Evolutionary conservation across 2,888 invertebrate species (phyloP), one percentile per base, ranked within the genome.

Genomic region (Tricholauxania praeusta): DNA sequence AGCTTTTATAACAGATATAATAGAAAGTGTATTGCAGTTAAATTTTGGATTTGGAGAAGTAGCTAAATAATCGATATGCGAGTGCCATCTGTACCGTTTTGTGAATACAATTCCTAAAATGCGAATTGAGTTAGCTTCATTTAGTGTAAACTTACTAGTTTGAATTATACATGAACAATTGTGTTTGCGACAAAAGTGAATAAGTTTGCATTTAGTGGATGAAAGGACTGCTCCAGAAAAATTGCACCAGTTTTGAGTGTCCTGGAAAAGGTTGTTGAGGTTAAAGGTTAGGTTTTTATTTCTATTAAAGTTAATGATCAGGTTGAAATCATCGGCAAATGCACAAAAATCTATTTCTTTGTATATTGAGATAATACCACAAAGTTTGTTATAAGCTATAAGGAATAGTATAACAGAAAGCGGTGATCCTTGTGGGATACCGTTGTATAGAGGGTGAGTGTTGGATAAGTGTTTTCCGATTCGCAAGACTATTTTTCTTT

Each of bases 171-270:
- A 53, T 6, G n/a, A 48, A 17, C 75, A 75, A 5, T 62, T 8
- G 53, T 32, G 64, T 59, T 72, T 76, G n/a, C 71, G 63, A 17
- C 74, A 76, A 7, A 74, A 55, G 14, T 74, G 52, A n/a, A 72
- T 28, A 6, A 59, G 62, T 47, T 69, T 71, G 22, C 74, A 74
- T 70, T 74, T 76, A n/a, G 55, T 15, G 4, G 12, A 49, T 10
- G 66, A 74, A 10, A 71, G 55, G 15, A 32, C 14, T 17, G 75
- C 74, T 3, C 74, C 74, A 10, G 64, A 74, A 32, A 52, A 72
- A 32, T 59, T 53, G 17, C 65, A 71, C 71, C 74, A 71, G 10
- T 48, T 22, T 12, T 32, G 15, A 55, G 67, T 71, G 17, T 73
- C 62, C 6, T 32, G 28, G 15, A 73, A 52, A 1, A 72, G 0